Evolutionary conservation across 2,113 vertebrate genomes (phyloP), one percentile per base, ranked within the genome.

Genomic region (Passer montanus): DNA sequence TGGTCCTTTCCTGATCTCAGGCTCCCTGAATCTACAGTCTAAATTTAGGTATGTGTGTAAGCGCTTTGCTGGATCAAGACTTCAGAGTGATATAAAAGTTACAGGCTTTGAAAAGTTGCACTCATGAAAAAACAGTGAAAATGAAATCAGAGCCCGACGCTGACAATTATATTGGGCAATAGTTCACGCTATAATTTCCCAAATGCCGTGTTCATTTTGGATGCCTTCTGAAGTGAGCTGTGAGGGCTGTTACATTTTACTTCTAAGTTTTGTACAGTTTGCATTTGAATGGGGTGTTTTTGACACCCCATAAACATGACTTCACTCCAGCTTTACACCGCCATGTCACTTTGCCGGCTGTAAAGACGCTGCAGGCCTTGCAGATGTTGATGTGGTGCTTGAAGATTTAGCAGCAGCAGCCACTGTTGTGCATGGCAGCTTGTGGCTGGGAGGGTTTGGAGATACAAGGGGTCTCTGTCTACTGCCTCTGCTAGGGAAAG

Each of bases 1-100:
- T 93, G 94, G 92, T 90, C 84, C n/a, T 62, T 95, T 94, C 94
- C 88, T 91, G 90, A 95, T 95, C 94, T 95, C 59, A 64, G 84
- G 77, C 90, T 95, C 88, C 74, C 86, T 89, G 90, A 94, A 89
- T 94, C 94, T 88, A 64, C 80, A 95, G 6, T 92, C 95, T 96
- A 93, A 94, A 95, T 89, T 96, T 96, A 95, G 86, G 41, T 66
- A 78, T 68, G 47, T 82, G 87, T 88, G 46, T 85, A 94, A 93
- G 50, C 30, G 73, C 88, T 93, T 94, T 96, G 88, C 73, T 96
- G 88, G 86, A 93, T 95, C 86, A 89, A 94, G 84, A 69, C 85
- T 94, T 91, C 70, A 69, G 69, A 82, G 50, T 26, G 47, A 85
- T 87, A 69, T 83, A 87, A 93, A 94, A 95, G 95, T 92, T 84